These are phyloP conservation scores for Ophion ellenae DNA, from an alignment of 2,888 invertebrate genomes.

Conservation along the genomic window DNA sequence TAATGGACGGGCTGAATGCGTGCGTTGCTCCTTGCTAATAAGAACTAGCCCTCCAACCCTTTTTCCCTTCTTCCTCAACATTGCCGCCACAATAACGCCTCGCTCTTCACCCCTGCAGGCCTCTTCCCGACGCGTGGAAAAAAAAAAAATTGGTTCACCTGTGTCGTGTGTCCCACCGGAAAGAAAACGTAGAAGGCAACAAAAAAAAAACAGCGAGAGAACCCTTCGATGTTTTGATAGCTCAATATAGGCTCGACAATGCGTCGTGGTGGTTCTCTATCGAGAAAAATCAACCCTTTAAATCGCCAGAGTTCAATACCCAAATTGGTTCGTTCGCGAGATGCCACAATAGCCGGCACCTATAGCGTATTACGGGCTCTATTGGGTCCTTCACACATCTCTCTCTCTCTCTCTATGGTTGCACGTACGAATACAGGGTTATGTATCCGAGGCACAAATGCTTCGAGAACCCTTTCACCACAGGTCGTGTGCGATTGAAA, in stretches of 20 bases:
- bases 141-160: constrained; percentile 68
- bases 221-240: constrained; percentile 82
- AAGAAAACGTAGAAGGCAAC: constrained; percentile 30
- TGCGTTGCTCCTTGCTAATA: constrained; percentile 56
- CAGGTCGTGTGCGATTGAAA: constrained; percentile 66
- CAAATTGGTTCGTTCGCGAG: constrained; percentile 79
- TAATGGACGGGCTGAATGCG: constrained; percentile 53
- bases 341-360: constrained; percentile 57
- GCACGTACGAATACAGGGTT: no score
- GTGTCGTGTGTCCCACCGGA: constrained; percentile 60
- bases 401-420: no score
- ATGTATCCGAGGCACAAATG: background rate
- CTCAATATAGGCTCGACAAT: constrained; percentile 80
- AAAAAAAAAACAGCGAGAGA: background rate
- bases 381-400: constrained; percentile 18
- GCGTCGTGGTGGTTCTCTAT: constrained; percentile 54
- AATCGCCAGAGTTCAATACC: constrained; percentile 81
- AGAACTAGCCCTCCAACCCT: constrained; percentile 67
- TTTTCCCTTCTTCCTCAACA: constrained; percentile 58
- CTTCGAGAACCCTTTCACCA: constrained; percentile 61
- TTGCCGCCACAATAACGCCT: constrained; percentile 53
- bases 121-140: background rate
- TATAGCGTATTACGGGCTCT: constrained; percentile 48
- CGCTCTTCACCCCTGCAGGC: background rate
- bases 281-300: constrained; percentile 74